Percentiles rank a stretch among this genome's conserved stretches.
phyloP scores from a whole-genome alignment of 2,797 vertebrate species.

The Eupleurogrammus muticus region DNA sequence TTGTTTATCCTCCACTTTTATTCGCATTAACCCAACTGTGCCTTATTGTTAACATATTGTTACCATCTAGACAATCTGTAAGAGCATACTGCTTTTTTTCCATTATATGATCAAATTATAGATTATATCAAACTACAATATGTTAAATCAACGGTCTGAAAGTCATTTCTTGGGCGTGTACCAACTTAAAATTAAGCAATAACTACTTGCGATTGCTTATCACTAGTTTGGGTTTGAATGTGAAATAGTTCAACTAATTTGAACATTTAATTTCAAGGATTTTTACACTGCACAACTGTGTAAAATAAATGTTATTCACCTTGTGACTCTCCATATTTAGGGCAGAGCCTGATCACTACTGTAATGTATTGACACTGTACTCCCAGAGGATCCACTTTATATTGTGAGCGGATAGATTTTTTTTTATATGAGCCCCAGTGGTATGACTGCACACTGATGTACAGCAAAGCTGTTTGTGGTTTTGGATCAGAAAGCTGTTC shows the following conservation, averaged over 20 bases:
- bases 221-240: not conserved
- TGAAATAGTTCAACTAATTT: not conserved
- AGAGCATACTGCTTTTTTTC: not conserved
- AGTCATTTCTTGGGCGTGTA: not conserved
- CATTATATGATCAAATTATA: not conserved
- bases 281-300: not conserved
- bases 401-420: not conserved
- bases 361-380: not conserved
- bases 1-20: conserved; percentile 11
- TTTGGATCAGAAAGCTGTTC: not conserved
- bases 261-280: not conserved
- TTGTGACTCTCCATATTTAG: too few relatives aligned
- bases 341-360: too few relatives aligned
- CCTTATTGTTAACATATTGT: conserved; percentile 14
- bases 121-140: not conserved
- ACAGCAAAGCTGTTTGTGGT: not conserved
- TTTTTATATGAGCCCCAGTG: not conserved
- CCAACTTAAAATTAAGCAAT: too few relatives aligned
- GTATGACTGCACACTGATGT: not conserved
- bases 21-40: conserved; percentile 19
- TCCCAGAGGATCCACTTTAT: not conserved
- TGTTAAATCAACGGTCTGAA: not conserved
- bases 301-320: too few relatives aligned
- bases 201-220: not conserved
- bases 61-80: not conserved